A percentile compares a stretch with the other conserved stretches of the same genome.
phyloP scores from a whole-genome alignment of 2,888 invertebrate genomes.

The Idaea straminata region DNA sequence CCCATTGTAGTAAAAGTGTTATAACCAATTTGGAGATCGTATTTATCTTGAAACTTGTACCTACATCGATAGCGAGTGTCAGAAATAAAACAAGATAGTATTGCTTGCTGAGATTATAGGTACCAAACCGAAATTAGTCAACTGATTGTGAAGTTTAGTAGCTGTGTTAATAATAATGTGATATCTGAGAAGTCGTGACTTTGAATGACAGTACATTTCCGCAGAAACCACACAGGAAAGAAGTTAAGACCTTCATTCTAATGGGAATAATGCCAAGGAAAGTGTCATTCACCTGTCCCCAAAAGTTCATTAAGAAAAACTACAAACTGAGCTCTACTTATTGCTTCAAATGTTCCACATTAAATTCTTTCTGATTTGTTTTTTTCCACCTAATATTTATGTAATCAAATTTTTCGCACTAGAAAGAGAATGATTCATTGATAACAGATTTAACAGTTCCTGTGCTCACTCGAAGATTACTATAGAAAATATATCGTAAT shows the following conservation, averaged over 20 bases:
- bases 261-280: background rate
- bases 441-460: too few species aligned
- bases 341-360: too few species aligned
- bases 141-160: too few species aligned
- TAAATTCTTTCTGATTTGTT: too few species aligned
- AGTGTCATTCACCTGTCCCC: background rate
- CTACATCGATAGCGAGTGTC: background rate
- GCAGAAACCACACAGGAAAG: background rate
- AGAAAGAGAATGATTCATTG: too few species aligned
- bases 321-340: background rate
- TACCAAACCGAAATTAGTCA: background rate
- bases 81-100: background rate
- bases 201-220: background rate
- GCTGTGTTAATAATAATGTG: background rate
- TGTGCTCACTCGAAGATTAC: too few species aligned
- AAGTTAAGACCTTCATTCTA: background rate
- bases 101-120: background rate
- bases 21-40: background rate
- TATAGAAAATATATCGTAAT: too few species aligned
- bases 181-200: background rate
- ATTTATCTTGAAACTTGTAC: background rate
- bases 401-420: too few species aligned
- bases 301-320: background rate
- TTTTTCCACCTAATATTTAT: too few species aligned
- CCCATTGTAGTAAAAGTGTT: too few species aligned